These are phyloP conservation scores for Lasioglossum calceatum DNA, from an alignment of 2,888 invertebrate genomes.

Conservation along the genomic window DNA sequence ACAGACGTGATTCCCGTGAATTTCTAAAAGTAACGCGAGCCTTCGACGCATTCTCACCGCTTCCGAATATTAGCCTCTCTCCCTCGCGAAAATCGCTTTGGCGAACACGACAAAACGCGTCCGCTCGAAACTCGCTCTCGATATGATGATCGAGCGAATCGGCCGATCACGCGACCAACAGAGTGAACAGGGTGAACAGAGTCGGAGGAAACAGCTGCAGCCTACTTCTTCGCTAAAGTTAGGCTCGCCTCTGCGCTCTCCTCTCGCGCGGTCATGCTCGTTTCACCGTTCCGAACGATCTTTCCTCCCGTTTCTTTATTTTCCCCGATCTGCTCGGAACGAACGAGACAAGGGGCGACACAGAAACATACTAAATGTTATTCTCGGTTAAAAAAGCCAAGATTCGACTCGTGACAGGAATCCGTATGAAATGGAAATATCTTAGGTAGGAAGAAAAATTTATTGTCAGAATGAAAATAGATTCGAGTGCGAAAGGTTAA, in stretches of 20 bases:
- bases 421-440: too few relatives aligned
- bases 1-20: constrained; percentile 70
- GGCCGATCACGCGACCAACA: constrained; percentile 22
- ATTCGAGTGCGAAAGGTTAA: too few relatives aligned
- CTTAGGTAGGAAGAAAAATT: too few relatives aligned
- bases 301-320: not conserved
- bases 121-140: not conserved
- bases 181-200: constrained; percentile 19
- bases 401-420: too few relatives aligned
- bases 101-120: not conserved
- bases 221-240: constrained; percentile 79
- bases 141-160: constrained; percentile 24
- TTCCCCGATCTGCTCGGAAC: not conserved
- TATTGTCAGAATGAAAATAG: not conserved
- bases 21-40: constrained; percentile 71
- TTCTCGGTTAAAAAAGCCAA: not conserved
- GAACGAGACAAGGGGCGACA: not conserved
- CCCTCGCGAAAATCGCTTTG: not conserved
- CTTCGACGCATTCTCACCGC: constrained; percentile 43
- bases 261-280: constrained; percentile 21
- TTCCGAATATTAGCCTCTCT: constrained; percentile 28
- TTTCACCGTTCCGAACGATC: constrained; percentile 22
- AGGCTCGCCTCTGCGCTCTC: constrained; percentile 52
- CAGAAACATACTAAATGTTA: not conserved
- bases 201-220: constrained; percentile 76